Percentiles rank a stretch among this genome's conserved stretches.
Evolutionary conservation across 1,140 invertebrate species (phyloP).

Genomic region (Limonius californicus): DNA sequence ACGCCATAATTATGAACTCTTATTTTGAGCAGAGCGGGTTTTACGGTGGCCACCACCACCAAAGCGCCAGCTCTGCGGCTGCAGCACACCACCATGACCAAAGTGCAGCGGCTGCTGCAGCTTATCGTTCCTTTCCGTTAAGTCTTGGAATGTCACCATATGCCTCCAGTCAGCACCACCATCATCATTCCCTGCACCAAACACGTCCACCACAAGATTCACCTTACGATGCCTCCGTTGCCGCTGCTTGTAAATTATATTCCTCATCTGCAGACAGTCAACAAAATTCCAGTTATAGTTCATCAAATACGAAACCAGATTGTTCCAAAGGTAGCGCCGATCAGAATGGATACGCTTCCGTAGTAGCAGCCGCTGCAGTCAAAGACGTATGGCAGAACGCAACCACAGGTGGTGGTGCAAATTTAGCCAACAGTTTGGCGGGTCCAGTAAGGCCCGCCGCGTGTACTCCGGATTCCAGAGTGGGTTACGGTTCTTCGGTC

Average conservation of each 20-base stretch:
- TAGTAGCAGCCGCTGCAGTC: conserved; percentile 58
- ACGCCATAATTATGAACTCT: conserved; percentile 76
- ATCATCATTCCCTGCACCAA: conserved; percentile 72
- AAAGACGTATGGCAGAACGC: conserved; percentile 67
- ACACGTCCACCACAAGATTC: conserved; percentile 79
- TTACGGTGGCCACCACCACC: conserved; percentile 84
- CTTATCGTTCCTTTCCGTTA: conserved; percentile 77
- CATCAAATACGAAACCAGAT: conserved; percentile 50
- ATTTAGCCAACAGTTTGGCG: conserved; percentile 49
- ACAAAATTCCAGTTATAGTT: conserved; percentile 57
- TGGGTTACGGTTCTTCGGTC: conserved; percentile 57
- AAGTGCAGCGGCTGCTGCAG: conserved; percentile 61
- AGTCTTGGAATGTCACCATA: conserved; percentile 82
- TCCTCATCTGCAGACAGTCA: conserved; percentile 61
- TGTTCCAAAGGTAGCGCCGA: conserved; percentile 54
- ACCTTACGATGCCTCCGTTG: conserved; percentile 83
- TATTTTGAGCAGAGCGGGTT: conserved; percentile 93
- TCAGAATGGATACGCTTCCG: conserved; percentile 62
- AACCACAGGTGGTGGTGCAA: conserved; percentile 58
- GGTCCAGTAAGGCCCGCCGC: conserved; percentile 74
- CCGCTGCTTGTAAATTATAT: conserved; percentile 81
- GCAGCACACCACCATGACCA: conserved; percentile 66
- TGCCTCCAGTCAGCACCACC: conserved; percentile 68
- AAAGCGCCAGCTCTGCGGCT: conserved; percentile 59
- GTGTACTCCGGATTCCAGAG: conserved; percentile 79